Evolutionary conservation across 2,888 invertebrate species (phyloP).

Genomic region (Clanis bilineata): DNA sequence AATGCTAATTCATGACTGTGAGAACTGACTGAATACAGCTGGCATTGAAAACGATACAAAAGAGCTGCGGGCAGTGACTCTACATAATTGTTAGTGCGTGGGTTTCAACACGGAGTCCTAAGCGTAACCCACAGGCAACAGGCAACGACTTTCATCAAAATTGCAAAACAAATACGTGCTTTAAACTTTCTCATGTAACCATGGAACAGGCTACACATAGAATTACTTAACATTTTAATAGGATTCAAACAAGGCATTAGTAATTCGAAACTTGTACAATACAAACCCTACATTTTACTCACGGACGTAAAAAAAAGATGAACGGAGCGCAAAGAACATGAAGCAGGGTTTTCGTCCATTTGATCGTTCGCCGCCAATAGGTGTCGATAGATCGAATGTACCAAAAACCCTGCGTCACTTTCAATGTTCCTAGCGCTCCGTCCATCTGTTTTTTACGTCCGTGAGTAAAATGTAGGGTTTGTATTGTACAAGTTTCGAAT

Average conservation of each 20-base stretch:
- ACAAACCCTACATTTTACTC: conserved; percentile 1
- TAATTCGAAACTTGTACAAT: not conserved
- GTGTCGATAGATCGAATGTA: too few relatives aligned
- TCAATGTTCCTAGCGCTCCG: too few relatives aligned
- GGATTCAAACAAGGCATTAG: conserved; percentile 2
- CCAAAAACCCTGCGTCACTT: too few relatives aligned
- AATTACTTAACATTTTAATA: conserved; percentile 3
- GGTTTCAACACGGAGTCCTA: not conserved
- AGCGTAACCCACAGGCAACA: not conserved
- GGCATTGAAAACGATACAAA: not conserved
- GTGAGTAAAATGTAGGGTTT: conserved; percentile 4
- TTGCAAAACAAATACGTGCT: conserved; percentile 13
- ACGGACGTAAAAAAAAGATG: too few relatives aligned
- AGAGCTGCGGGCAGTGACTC: not conserved
- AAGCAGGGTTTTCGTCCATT: too few relatives aligned
- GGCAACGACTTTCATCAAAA: conserved; percentile 4
- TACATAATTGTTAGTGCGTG: conserved; percentile 4
- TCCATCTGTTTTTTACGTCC: too few relatives aligned
- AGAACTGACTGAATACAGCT: not conserved
- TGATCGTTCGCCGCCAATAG: too few relatives aligned
- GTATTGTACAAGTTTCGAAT: not conserved
- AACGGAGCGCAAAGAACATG: too few relatives aligned
- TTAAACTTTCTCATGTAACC: conserved; percentile 10
- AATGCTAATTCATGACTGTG: not conserved
- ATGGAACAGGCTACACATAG: not conserved